Percentiles rank a stretch among this genome's conserved stretches.
These are phyloP conservation scores for Zaprionus taronus DNA, from an alignment of 1,140 invertebrate species.

Conservation along the genomic window DNA sequence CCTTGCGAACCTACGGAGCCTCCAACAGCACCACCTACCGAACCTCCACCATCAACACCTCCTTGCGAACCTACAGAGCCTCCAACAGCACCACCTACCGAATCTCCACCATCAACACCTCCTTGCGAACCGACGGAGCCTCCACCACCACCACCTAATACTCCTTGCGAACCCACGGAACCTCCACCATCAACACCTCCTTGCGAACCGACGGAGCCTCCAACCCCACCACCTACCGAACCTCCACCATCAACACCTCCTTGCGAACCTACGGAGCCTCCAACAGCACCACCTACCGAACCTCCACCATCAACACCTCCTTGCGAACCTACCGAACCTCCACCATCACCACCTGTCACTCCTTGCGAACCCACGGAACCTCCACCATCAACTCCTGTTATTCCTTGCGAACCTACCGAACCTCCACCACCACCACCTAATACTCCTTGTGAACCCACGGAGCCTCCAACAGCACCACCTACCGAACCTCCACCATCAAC, in stretches of 20 bases:
- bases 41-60: background rate
- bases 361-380: background rate
- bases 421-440: background rate
- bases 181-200: background rate
- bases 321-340: background rate
- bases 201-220: background rate
- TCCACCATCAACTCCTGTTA: background rate
- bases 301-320: background rate
- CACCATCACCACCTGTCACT: conserved; percentile 10
- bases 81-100: background rate
- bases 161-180: background rate
- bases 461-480: background rate
- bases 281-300: background rate
- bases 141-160: conserved; percentile 22
- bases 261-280: background rate
- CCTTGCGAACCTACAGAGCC: background rate
- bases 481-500: background rate
- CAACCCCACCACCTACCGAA: background rate
- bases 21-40: background rate
- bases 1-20: background rate
- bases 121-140: background rate
- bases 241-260: background rate
- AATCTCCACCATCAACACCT: background rate
- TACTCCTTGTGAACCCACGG: background rate
- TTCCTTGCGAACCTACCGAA: background rate